Conservation (phyloP, 2,113 vertebrate species). For the Gavia stellata region DNA sequence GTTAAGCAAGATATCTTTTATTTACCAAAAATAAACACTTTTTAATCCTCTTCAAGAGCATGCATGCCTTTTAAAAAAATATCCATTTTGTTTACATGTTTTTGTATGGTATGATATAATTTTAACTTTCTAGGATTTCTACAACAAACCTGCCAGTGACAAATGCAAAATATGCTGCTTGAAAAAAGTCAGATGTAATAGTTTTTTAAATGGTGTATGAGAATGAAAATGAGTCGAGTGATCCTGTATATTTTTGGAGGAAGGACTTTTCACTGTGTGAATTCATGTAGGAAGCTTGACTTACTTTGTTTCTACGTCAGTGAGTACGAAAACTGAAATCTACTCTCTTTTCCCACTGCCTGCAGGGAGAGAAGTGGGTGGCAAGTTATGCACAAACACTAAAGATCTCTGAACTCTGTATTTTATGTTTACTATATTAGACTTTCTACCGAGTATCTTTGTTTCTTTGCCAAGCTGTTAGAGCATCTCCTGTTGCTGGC, state of each 20-base stretch:
- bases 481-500: slow-evolving; percentile 18
- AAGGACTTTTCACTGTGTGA: slow-evolving; percentile 47
- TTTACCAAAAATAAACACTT: slow-evolving; percentile 50
- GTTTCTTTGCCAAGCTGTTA: not conserved
- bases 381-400: slow-evolving; percentile 5
- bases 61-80: slow-evolving; percentile 37
- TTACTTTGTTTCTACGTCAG: slow-evolving; percentile 23
- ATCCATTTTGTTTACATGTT: slow-evolving; percentile 57
- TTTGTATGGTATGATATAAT: slow-evolving; percentile 54
- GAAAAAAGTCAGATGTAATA: slow-evolving; percentile 38
- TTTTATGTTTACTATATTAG: not conserved
- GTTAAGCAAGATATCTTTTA: not conserved
- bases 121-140: slow-evolving; percentile 60
- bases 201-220: slow-evolving; percentile 22
- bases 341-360: not conserved
- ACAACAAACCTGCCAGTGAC: slow-evolving; percentile 34
- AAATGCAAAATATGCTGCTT: slow-evolving; percentile 60
- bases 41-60: slow-evolving; percentile 23
- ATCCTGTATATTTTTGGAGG: slow-evolving; percentile 22
- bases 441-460: not conserved
- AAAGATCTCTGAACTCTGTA: not conserved
- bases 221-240: not conserved
- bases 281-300: slow-evolving; percentile 11
- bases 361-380: not conserved
- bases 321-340: not conserved